Evolutionary conservation across 2,797 vertebrate genomes (phyloP).

Genomic region (Passerculus sandwichensis): DNA sequence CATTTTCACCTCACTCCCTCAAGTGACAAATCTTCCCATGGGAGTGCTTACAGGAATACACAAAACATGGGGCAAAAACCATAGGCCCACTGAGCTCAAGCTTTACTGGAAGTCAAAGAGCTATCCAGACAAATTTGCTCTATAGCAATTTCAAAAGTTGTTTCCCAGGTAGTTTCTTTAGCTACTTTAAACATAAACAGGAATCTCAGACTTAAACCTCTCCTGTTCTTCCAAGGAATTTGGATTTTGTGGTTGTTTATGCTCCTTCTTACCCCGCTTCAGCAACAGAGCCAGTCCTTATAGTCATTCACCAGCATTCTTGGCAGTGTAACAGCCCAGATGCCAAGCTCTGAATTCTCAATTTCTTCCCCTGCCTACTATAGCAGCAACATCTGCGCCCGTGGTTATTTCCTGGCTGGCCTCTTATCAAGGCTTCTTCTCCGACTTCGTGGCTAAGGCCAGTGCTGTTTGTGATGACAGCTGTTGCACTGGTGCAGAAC

Average conservation of each 20-base stretch:
- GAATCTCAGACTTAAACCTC: neutral
- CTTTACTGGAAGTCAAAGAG: neutral
- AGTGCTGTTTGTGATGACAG: constrained; percentile 63
- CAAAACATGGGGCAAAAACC: neutral
- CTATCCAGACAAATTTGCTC: neutral
- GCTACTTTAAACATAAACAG: neutral
- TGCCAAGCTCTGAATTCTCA: constrained; percentile 30
- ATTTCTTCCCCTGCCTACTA: constrained; percentile 13
- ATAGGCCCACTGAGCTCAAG: neutral
- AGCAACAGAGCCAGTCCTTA: neutral
- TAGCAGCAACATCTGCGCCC: neutral
- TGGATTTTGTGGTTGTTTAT: neutral
- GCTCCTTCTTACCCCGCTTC: neutral
- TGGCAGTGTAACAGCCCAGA: constrained; percentile 12
- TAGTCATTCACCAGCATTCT: neutral
- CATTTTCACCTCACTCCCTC: neutral
- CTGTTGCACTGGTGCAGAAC: constrained; percentile 53
- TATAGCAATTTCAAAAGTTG: neutral
- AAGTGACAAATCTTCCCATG: neutral
- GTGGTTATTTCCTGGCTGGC: constrained; percentile 55
- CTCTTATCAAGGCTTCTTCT: constrained; percentile 45
- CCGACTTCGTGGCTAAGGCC: neutral
- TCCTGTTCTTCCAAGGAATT: neutral
- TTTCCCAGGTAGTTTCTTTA: neutral
- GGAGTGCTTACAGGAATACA: neutral